phyloP scores from a whole-genome alignment of 1,140 invertebrate genomes.

The Heliconius melpomene region DNA sequence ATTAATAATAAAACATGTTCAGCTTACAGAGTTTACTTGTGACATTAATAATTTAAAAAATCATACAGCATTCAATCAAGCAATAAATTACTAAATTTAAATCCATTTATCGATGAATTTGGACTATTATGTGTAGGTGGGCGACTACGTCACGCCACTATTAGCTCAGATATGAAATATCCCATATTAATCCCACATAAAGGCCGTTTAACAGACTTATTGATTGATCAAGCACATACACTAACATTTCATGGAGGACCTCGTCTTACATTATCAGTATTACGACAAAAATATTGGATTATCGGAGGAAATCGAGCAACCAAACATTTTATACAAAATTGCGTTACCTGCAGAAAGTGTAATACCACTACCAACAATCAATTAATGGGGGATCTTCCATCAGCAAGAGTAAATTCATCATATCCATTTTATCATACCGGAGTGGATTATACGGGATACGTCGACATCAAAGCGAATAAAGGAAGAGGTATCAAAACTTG shows the following conservation, averaged over 20 bases:
- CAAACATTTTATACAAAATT: slow-evolving; percentile 5
- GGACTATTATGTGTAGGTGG: slow-evolving; percentile 14
- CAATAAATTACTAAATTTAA: slow-evolving; percentile 3
- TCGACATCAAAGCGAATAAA: too few relatives aligned
- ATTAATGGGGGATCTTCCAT: slow-evolving; percentile 29
- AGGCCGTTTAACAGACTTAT: slow-evolving; percentile 35
- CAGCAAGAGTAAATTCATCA: slow-evolving; percentile 9
- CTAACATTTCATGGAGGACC: slow-evolving; percentile 53
- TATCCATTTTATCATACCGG: slow-evolving; percentile 23
- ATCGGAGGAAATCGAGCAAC: slow-evolving; percentile 27
- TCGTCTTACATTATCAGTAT: slow-evolving; percentile 38
- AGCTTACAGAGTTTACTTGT: too few relatives aligned
- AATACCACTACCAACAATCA: background rate
- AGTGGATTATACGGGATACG: too few relatives aligned
- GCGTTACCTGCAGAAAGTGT: too few relatives aligned
- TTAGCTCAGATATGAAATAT: slow-evolving; percentile 13
- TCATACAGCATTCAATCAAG: too few relatives aligned
- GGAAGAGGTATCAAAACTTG: too few relatives aligned
- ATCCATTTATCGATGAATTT: slow-evolving; percentile 1
- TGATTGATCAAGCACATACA: slow-evolving; percentile 51
- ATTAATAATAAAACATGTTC: too few relatives aligned
- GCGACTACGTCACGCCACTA: background rate
- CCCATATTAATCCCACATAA: slow-evolving; percentile 15
- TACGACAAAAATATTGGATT: slow-evolving; percentile 52
- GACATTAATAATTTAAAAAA: too few relatives aligned